These are phyloP conservation scores for Dinocampus coccinellae DNA, from an alignment of 2,888 invertebrate genomes.

Conservation along the genomic window DNA sequence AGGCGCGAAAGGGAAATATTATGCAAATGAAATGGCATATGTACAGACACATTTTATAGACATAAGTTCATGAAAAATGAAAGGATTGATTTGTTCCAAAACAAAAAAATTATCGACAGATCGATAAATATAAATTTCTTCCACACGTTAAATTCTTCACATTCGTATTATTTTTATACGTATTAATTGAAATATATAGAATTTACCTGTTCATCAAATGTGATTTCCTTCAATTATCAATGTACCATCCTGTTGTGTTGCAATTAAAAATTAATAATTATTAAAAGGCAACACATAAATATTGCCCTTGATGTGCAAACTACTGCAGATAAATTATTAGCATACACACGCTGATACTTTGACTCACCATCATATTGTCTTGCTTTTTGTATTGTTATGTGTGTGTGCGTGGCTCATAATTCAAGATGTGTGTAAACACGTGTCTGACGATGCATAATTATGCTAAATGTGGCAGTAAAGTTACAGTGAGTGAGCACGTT, in stretches of 20 bases:
- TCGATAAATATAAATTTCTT: too few relatives aligned
- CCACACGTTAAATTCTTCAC: background rate
- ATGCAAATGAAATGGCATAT: constrained; percentile 29
- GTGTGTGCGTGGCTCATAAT: constrained; percentile 30
- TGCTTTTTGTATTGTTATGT: background rate
- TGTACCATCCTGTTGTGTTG: constrained; percentile 33
- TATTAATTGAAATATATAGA: constrained; percentile 33
- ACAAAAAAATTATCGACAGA: constrained; percentile 38
- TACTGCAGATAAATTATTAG: constrained; percentile 14
- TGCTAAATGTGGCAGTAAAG: constrained; percentile 41
- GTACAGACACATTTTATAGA: background rate
- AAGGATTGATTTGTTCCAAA: constrained; percentile 50
- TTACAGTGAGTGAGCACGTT: constrained; percentile 41
- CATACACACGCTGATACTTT: background rate
- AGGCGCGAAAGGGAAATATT: constrained; percentile 31
- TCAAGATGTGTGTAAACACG: constrained; percentile 42
- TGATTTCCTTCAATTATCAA: constrained; percentile 25
- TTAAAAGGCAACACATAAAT: constrained; percentile 30
- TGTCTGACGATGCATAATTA: constrained; percentile 42
- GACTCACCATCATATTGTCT: constrained; percentile 19
- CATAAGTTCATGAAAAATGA: constrained; percentile 27
- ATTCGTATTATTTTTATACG: constrained; percentile 12
- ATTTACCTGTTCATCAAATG: constrained; percentile 9
- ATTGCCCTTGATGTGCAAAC: constrained; percentile 24
- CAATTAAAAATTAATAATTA: constrained; percentile 49